Percentiles rank a stretch among this genome's conserved stretches.
These are phyloP conservation scores for Andrena praecox DNA, from an alignment of 2,888 invertebrate species.

Conservation along the genomic window DNA sequence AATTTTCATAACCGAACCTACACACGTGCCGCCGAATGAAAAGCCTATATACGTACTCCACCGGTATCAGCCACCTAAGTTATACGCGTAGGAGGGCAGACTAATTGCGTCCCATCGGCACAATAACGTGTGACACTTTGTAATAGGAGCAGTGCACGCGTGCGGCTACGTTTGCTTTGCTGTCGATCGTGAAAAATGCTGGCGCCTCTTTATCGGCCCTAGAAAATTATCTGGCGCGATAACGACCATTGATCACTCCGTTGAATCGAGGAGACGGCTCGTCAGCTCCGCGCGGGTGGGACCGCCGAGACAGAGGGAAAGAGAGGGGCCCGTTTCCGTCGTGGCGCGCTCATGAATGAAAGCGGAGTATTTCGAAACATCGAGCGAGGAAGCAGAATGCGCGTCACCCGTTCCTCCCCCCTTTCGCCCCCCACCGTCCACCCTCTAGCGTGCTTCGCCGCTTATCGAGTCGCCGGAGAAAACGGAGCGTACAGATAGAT, in stretches of 20 bases:
- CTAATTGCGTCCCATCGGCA: neutral
- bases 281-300: constrained; percentile 30
- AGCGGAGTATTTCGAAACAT: constrained; percentile 70
- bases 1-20: too few relatives aligned
- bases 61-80: too few relatives aligned
- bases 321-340: constrained; percentile 62
- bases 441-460: constrained; percentile 34
- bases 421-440: neutral
- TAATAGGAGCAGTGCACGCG: constrained; percentile 45
- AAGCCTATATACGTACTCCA: too few relatives aligned
- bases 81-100: neutral
- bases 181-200: constrained; percentile 63
- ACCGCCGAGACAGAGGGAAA: constrained; percentile 7
- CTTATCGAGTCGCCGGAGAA: constrained; percentile 58
- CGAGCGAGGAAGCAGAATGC: constrained; percentile 56
- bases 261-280: constrained; percentile 63
- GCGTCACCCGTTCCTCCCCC: constrained; percentile 32
- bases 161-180: constrained; percentile 53
- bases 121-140: constrained; percentile 28
- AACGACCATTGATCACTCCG: constrained; percentile 67
- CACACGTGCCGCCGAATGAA: too few relatives aligned
- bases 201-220: constrained; percentile 63
- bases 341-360: constrained; percentile 70
- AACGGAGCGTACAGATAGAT: constrained; percentile 39
- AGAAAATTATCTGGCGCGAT: constrained; percentile 68